phyloP scores from a whole-genome alignment of 2,888 invertebrate species.

The Aricia artaxerxes region DNA sequence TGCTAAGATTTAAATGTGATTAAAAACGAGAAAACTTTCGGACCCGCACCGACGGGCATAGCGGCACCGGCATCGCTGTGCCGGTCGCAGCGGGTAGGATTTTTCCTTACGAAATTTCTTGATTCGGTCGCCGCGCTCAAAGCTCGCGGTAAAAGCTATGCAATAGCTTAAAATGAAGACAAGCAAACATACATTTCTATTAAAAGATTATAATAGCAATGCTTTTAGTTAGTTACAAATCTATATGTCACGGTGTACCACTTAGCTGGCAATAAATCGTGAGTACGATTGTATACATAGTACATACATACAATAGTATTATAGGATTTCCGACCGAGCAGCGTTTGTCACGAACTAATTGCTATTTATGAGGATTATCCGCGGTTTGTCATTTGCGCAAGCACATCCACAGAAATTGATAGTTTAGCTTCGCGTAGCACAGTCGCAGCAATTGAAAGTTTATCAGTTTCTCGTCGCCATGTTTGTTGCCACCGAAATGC shows the following conservation, averaged over 20 bases:
- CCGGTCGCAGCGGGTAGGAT: too few relatives aligned
- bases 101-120: too few relatives aligned
- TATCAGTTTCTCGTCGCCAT: too few relatives aligned
- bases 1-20: too few relatives aligned
- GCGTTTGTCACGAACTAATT: slow-evolving; percentile 75
- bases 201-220: not conserved
- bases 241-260: slow-evolving; percentile 72
- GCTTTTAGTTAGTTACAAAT: slow-evolving; percentile 40
- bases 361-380: slow-evolving; percentile 77
- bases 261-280: slow-evolving; percentile 76
- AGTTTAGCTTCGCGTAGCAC: not conserved
- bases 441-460: too few relatives aligned
- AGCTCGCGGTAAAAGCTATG: too few relatives aligned
- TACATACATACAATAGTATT: slow-evolving; percentile 77
- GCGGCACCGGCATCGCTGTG: too few relatives aligned
- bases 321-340: slow-evolving; percentile 74
- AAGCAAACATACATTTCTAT: not conserved
- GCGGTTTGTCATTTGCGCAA: slow-evolving; percentile 36
- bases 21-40: too few relatives aligned
- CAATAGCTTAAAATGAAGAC: too few relatives aligned
- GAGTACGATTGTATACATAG: slow-evolving; percentile 66
- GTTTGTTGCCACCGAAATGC: too few relatives aligned
- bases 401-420: not conserved
- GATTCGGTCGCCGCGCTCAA: too few relatives aligned
- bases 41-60: too few relatives aligned